These are phyloP conservation scores for Marasmarcha lunaedactyla DNA, from an alignment of 2,888 invertebrate species.

Conservation along the genomic window DNA sequence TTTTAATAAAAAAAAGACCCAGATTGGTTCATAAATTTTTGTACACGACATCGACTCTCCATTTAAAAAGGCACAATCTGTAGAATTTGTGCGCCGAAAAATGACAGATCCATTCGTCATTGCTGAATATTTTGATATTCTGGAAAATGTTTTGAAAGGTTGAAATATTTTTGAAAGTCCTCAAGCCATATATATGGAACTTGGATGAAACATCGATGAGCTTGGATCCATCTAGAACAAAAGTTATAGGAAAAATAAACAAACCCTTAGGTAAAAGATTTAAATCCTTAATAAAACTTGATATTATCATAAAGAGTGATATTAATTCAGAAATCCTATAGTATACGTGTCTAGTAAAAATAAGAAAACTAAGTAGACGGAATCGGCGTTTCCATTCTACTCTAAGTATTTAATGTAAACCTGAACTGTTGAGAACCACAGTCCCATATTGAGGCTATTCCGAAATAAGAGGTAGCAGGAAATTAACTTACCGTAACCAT, in stretches of 20 bases:
- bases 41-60: constrained; percentile 17
- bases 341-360: too few species aligned
- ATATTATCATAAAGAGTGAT: too few species aligned
- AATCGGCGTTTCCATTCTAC: too few species aligned
- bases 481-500: too few species aligned
- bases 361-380: too few species aligned
- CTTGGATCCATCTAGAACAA: constrained; percentile 10
- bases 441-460: too few species aligned
- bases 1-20: too few species aligned
- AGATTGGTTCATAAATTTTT: not conserved
- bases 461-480: too few species aligned
- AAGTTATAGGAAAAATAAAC: constrained; percentile 9
- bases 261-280: constrained; percentile 8
- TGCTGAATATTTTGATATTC: constrained; percentile 7
- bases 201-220: constrained; percentile 11
- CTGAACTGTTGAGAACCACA: too few species aligned
- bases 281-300: too few species aligned
- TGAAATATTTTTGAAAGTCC: constrained; percentile 6
- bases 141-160: constrained; percentile 5
- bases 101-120: constrained; percentile 12
- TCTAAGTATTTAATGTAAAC: too few species aligned
- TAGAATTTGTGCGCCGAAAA: constrained; percentile 19
- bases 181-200: constrained; percentile 10
- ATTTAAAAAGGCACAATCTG: constrained; percentile 16
- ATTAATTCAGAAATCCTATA: too few species aligned